Evolutionary conservation across 1,140 invertebrate species (phyloP).

Genomic region (Pissodes strobi): DNA sequence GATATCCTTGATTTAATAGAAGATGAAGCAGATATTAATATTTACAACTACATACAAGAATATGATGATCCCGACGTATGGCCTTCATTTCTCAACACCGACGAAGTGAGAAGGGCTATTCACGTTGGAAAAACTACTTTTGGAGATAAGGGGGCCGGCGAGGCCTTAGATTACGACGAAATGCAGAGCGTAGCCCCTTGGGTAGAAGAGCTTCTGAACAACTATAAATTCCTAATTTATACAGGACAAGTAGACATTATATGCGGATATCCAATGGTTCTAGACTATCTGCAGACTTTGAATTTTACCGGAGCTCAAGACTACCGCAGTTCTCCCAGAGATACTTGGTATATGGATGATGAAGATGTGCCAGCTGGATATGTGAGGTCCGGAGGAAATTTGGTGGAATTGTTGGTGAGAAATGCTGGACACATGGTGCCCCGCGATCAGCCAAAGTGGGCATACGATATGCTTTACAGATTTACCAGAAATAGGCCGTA

Average conservation of each 20-base stretch:
- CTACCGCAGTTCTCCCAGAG: slow-evolving; percentile 65
- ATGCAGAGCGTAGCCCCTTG: slow-evolving; percentile 80
- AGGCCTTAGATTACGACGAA: slow-evolving; percentile 75
- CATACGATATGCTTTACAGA: slow-evolving; percentile 72
- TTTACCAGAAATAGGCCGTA: slow-evolving; percentile 61
- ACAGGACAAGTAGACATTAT: slow-evolving; percentile 87
- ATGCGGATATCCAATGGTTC: slow-evolving; percentile 76
- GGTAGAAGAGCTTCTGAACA: slow-evolving; percentile 69
- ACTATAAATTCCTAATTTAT: slow-evolving; percentile 73
- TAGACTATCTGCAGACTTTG: slow-evolving; percentile 68
- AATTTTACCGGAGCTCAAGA: slow-evolving; percentile 65
- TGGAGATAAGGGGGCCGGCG: slow-evolving; percentile 65
- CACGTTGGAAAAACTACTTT: slow-evolving; percentile 59
- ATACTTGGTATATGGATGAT: slow-evolving; percentile 67
- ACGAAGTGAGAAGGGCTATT: slow-evolving; percentile 46
- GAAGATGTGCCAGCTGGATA: slow-evolving; percentile 79
- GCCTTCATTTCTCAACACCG: neutral
- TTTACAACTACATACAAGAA: slow-evolving; percentile 18
- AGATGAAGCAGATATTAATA: neutral
- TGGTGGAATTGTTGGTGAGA: slow-evolving; percentile 74
- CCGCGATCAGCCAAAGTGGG: slow-evolving; percentile 74
- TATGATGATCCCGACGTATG: neutral
- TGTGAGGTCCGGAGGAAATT: slow-evolving; percentile 67
- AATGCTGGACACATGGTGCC: slow-evolving; percentile 83
- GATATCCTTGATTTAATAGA: neutral